Percentiles rank a stretch among this genome's conserved stretches.
phyloP scores from a whole-genome alignment of 2,113 vertebrate genomes.

The Melanotaenia duboulayi region DNA sequence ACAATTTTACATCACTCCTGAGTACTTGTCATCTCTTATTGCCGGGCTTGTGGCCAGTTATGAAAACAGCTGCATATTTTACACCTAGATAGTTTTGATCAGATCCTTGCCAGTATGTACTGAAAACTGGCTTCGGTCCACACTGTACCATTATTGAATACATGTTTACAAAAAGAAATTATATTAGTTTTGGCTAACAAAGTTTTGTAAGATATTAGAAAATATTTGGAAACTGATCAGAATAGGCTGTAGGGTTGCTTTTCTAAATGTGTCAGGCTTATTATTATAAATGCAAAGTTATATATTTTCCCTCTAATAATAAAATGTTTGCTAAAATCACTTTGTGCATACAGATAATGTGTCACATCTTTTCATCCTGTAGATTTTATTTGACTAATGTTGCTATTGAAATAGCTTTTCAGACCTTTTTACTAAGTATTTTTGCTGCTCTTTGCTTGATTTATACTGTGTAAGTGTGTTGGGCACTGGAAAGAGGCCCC shows the following conservation, averaged over 20 bases:
- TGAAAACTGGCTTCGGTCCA: constrained; percentile 43
- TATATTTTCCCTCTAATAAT: too few species aligned
- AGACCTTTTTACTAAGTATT: constrained; percentile 5
- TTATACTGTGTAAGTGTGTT: constrained; percentile 13
- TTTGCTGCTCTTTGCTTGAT: constrained; percentile 43
- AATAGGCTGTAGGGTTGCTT: too few species aligned
- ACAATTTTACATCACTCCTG: constrained; percentile 24
- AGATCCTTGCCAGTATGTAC: constrained; percentile 39
- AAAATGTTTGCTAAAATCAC: background rate
- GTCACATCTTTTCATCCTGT: background rate
- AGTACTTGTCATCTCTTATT: constrained; percentile 50
- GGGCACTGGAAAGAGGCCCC: background rate
- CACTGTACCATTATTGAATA: constrained; percentile 32
- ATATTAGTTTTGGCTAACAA: constrained; percentile 31
- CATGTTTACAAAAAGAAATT: constrained; percentile 19
- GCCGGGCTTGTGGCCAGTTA: constrained; percentile 49
- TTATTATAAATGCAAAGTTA: too few species aligned
- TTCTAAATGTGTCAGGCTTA: too few species aligned
- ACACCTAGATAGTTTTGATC: constrained; percentile 45
- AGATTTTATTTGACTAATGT: constrained; percentile 17
- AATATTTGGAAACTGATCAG: background rate
- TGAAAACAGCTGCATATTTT: constrained; percentile 61
- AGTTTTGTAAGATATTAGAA: background rate
- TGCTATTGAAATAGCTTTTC: background rate
- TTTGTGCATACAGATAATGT: too few species aligned